phyloP scores from a whole-genome alignment of 2,113 vertebrate species.

The Shinisaurus crocodilurus region DNA sequence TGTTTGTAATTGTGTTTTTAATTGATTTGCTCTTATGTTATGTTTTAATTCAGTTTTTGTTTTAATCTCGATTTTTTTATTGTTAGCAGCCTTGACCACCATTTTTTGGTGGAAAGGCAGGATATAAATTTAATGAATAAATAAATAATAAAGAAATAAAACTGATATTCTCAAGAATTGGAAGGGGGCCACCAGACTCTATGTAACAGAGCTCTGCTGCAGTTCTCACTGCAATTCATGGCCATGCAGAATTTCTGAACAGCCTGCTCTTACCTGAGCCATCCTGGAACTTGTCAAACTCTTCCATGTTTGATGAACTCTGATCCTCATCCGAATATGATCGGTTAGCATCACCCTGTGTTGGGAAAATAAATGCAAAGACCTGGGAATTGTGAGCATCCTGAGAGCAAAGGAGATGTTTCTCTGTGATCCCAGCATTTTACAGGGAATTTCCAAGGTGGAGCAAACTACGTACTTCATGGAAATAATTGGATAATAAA shows the following conservation, averaged over 20 bases:
- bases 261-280: constrained; percentile 78
- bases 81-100: no score
- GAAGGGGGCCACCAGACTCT: neutral
- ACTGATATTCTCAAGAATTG: neutral
- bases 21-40: no score
- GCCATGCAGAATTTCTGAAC: neutral
- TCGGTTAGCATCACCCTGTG: constrained; percentile 92
- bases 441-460: constrained; percentile 6
- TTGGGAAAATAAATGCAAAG: constrained; percentile 45
- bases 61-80: no score
- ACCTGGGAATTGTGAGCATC: constrained; percentile 20
- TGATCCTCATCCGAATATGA: constrained; percentile 94
- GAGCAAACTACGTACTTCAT: neutral
- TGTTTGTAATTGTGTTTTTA: no score
- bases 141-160: neutral
- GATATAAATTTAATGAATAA: no score
- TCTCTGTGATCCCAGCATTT: constrained; percentile 26
- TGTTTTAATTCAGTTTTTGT: no score
- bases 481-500: neutral
- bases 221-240: neutral
- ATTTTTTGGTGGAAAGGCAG: no score
- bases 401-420: neutral
- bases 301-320: constrained; percentile 90
- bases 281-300: constrained; percentile 88
- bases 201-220: neutral